A percentile compares a stretch with the other conserved stretches of the same genome.
phyloP scores from a whole-genome alignment of 2,888 invertebrate genomes.

The Heliconius ethilla region DNA sequence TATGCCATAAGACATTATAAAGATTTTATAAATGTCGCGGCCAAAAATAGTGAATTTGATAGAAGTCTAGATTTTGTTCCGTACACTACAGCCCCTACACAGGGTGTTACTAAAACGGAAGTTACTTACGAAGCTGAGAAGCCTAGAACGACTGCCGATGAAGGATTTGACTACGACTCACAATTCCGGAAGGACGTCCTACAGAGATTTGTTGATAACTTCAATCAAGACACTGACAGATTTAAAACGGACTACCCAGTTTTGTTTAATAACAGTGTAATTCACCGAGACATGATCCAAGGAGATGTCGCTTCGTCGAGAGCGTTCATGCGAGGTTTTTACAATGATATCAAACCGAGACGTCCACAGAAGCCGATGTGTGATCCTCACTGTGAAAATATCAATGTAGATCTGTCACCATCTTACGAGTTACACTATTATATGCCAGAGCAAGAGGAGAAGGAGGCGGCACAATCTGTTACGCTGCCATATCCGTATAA shows the following conservation, averaged over 20 bases:
- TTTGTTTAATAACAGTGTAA: constrained; percentile 67
- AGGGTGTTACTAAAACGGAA: constrained; percentile 52
- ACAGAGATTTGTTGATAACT: constrained; percentile 67
- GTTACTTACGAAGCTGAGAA: constrained; percentile 43
- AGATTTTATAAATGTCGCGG: constrained; percentile 63
- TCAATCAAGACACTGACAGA: constrained; percentile 67
- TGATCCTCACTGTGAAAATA: constrained; percentile 61
- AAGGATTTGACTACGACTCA: constrained; percentile 64
- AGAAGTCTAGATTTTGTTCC: constrained; percentile 51
- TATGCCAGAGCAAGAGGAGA: constrained; percentile 72
- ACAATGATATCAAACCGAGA: constrained; percentile 25
- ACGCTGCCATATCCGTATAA: constrained; percentile 50
- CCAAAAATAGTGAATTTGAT: constrained; percentile 58
- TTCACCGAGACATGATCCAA: constrained; percentile 54
- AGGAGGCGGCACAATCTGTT: constrained; percentile 53
- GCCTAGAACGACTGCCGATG: constrained; percentile 46
- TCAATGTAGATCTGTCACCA: constrained; percentile 67
- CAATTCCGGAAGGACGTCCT: constrained; percentile 65
- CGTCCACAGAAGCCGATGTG: constrained; percentile 47
- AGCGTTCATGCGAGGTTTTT: constrained; percentile 57
- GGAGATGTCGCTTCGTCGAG: constrained; percentile 59
- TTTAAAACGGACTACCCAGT: constrained; percentile 70
- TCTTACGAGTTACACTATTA: constrained; percentile 76
- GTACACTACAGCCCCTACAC: constrained; percentile 52
- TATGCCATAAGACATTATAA: constrained; percentile 68